Conservation (phyloP, 2,113 vertebrate genomes). For the Canis aureus region DNA sequence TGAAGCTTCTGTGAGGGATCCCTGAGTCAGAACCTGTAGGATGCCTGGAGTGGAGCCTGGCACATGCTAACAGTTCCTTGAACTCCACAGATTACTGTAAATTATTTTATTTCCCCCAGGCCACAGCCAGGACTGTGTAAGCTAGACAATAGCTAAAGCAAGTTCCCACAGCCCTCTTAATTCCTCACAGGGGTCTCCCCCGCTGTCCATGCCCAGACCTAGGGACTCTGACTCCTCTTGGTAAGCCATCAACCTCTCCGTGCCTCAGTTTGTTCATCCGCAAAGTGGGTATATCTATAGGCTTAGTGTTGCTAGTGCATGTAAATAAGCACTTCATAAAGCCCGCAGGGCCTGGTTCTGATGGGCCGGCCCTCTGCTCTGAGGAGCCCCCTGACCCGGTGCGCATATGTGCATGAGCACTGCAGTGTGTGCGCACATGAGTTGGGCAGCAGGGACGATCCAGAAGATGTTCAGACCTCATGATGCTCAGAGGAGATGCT, state of each 20-base stretch:
- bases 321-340: background rate
- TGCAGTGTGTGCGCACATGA: rapidly evolving
- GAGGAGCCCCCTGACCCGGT: background rate
- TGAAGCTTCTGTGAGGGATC: background rate
- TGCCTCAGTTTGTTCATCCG: background rate
- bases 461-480: background rate
- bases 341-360: rapidly evolving
- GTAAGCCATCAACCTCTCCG: background rate
- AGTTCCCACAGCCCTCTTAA: background rate
- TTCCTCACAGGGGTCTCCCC: background rate
- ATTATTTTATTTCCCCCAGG: background rate
- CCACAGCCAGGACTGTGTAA: background rate
- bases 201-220: background rate
- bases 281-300: background rate
- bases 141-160: background rate
- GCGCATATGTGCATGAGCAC: rapidly evolving
- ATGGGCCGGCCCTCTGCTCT: background rate
- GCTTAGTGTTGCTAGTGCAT: background rate
- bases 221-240: background rate
- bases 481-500: background rate
- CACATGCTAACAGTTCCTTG: rapidly evolving
- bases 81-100: background rate
- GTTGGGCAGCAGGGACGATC: background rate
- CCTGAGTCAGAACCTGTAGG: background rate
- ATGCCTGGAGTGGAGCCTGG: background rate